Base-by-base conservation (phyloP, 2,888 invertebrate genomes). In the Aphidoletes aphidimyza region DNA sequence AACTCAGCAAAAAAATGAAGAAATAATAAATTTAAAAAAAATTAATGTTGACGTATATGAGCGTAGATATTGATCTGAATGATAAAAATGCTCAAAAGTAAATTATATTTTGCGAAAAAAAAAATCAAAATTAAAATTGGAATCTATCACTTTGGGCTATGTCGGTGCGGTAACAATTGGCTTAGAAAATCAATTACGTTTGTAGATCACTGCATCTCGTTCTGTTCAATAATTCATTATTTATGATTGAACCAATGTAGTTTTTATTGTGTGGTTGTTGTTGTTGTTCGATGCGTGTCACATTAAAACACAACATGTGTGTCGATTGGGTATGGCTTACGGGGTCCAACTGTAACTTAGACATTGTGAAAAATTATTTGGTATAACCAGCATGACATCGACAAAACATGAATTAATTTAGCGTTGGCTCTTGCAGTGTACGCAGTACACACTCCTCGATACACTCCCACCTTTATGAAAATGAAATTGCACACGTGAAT, bases 21-120 rank as follows among this genome's bases (percentile, higher is more conserved):
- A 54, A 54, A 54, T 2, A 54, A n/a, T 69, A 3, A 69, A 69
- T 0, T 69, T 30, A 34, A 34, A 47, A 47, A 47, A 30, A 69
- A 69, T 30, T 30, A 69, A 69, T 34, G 69, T 69, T 69, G 69
- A 69, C 69, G 69, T 69, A 69, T 69, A 69, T 69, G 69, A 69
- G 69, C 34, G 3, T 30, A 30, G 69, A 69, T 69, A 69, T 69
- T 69, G 69, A 69, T 69, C 69, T 30, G 69, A n/a, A n/a, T 69
- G 69, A 69, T 69, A 26, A n/a, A 30, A 30, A 30, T 30, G 30
- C 30, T 69, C n/a, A 30, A 69, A 69, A 69, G 69, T 69, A 17
- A 69, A 30, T 30, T 69, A 69, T 14, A 30, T 30, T 69, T 69
- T 69, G 34, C n/a, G n/a, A n/a, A n/a, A n/a, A n/a, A n/a, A n/a